These are phyloP conservation scores for Esox lucius DNA, from an alignment of 2,797 vertebrate species.

Conservation along the genomic window DNA sequence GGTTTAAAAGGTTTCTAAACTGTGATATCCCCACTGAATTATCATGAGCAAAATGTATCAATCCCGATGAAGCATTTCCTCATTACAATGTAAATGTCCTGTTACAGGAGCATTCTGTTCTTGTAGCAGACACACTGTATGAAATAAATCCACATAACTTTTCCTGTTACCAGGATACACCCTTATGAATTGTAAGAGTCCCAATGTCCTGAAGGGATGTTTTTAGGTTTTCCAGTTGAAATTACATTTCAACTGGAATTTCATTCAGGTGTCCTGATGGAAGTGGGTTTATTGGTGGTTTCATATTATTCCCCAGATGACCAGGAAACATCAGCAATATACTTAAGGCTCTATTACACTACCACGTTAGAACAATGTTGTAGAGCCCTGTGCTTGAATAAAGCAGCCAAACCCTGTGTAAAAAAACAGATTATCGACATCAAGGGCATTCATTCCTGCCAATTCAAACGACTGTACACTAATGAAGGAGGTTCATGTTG, in stretches of 20 bases:
- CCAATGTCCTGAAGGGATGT: not conserved
- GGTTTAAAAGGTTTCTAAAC: too few relatives aligned
- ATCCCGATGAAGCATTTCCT: too few relatives aligned
- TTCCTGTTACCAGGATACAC: not conserved
- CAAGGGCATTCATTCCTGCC: not conserved
- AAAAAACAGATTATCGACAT: not conserved
- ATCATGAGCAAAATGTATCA: too few relatives aligned
- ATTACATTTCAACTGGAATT: not conserved
- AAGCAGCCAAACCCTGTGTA: not conserved
- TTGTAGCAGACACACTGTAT: not conserved
- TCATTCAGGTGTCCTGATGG: not conserved
- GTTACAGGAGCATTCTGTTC: too few relatives aligned
- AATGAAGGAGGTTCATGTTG: slow-evolving; percentile 45
- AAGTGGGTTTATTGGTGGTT: not conserved
- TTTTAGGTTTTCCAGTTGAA: not conserved
- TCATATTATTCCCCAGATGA: not conserved
- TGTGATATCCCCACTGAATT: too few relatives aligned
- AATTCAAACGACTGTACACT: slow-evolving; percentile 14
- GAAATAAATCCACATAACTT: not conserved
- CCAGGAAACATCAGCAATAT: not conserved
- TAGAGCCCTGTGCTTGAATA: slow-evolving; percentile 5
- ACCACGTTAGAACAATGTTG: not conserved
- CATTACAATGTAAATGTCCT: too few relatives aligned
- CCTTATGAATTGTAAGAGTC: not conserved
- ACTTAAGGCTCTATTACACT: not conserved